Evolutionary conservation across 1,140 invertebrate species (phyloP), one percentile per base, ranked within the genome.

Genomic region (Episyrphus balteatus): DNA sequence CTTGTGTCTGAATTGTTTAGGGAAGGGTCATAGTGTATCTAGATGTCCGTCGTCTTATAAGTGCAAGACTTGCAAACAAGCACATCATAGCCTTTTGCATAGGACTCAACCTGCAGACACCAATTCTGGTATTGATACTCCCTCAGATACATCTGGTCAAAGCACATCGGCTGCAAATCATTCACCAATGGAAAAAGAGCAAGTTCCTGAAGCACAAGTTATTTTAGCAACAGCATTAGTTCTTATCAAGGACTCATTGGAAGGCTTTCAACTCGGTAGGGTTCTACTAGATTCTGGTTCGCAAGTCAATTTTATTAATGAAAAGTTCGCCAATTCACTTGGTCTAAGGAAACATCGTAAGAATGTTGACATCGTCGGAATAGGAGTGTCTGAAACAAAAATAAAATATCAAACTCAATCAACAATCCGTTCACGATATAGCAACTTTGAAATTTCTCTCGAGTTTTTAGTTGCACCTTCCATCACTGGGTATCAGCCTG

Each of bases 401-500:
- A 48, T 42, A 19, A 43, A 48, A 19, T 21, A 19, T 48, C 17
- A 10, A 9, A 38, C 17, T 17, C 14, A 15, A 18, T 36, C 47
- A 5, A 13, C 32, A 19, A 30, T 49, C 3, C 39, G 44, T 39
- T 49, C 48, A 11, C 33, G 48, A 10, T n/a, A 36, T 9, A 33
- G 13, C 21, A 19, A 39, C 10, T 43, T 39, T 17, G 15, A 51
- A 43, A 30, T 42, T 17, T n/a, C 7, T 21, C 31, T 47, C 14
- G 15, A 46, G 3, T 44, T 48, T 36, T 51, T 31, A 14, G 14
- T 53, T 2, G 44, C 44, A 12, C 36, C 49, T 2, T 26, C 50
- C 31, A 53, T 53, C 15, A 37, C 36, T 10, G 36, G 45, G 8
- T 48, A 51, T 38, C 45, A 51, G 12, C 43, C 46, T n/a, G 46